Evolutionary conservation across 1,140 invertebrate species (phyloP).

Genomic region (Bursaphelenchus mucronatus): DNA sequence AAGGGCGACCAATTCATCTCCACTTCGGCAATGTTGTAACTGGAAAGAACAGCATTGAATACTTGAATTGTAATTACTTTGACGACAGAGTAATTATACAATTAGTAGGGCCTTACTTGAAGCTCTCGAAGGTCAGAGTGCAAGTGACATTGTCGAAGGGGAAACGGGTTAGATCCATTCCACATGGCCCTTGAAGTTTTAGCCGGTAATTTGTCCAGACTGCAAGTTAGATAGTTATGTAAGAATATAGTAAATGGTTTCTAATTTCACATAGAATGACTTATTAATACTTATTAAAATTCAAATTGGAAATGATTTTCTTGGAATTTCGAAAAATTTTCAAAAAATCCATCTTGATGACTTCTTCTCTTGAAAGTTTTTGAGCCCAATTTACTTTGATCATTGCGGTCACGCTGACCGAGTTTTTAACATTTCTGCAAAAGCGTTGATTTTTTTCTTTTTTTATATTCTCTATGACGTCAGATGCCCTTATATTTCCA

Average conservation of each 20-base stretch:
- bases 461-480: too few species aligned
- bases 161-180: slow-evolving; percentile 49
- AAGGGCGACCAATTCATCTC: slow-evolving; percentile 54
- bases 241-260: background rate
- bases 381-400: too few species aligned
- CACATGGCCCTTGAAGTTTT: slow-evolving; percentile 56
- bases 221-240: slow-evolving; percentile 24
- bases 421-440: too few species aligned
- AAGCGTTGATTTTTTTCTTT: too few species aligned
- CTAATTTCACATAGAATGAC: background rate
- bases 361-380: too few species aligned
- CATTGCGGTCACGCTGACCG: too few species aligned
- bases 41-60: slow-evolving; percentile 24
- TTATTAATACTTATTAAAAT: background rate
- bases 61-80: slow-evolving; percentile 2
- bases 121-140: slow-evolving; percentile 57
- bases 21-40: slow-evolving; percentile 60
- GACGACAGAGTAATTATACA: background rate
- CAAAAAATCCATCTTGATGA: background rate
- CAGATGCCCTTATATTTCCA: too few species aligned
- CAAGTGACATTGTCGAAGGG: slow-evolving; percentile 61
- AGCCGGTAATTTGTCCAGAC: slow-evolving; percentile 60
- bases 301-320: background rate
- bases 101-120: slow-evolving; percentile 47
- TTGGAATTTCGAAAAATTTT: background rate